Conservation (phyloP, 2,113 vertebrate genomes). For the Ia io region DNA sequence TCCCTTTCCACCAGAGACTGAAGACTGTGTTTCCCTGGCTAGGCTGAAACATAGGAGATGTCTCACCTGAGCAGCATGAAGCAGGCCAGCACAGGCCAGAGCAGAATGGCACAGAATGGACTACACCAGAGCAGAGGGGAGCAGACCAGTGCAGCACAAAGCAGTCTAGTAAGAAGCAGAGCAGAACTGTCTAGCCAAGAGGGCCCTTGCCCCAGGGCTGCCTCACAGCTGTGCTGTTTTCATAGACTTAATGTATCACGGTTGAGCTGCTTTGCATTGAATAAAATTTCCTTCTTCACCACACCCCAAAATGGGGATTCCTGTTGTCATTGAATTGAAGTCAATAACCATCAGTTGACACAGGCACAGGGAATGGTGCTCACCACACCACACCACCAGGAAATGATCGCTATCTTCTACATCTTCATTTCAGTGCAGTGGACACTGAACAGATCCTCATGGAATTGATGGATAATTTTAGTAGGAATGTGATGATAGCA, state of each 20-base stretch:
- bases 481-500: not conserved
- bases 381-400: fast-evolving
- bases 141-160: not conserved
- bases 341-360: not conserved
- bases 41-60: not conserved
- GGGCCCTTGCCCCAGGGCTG: not conserved
- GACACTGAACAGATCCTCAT: not conserved
- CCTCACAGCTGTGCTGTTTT: not conserved
- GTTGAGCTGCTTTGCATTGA: not conserved
- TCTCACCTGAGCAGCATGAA: not conserved
- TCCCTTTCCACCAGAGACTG: not conserved
- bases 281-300: not conserved
- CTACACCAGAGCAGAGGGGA: not conserved
- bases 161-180: not conserved
- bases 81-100: not conserved
- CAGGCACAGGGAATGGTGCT: fast-evolving
- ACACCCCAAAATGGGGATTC: not conserved
- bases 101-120: not conserved
- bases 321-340: not conserved
- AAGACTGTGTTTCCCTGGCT: not conserved
- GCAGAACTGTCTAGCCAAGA: not conserved
- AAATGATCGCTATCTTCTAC: fast-evolving
- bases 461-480: fast-evolving
- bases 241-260: not conserved
- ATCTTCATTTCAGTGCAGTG: fast-evolving